Conservation (phyloP, 2,113 vertebrate genomes). For the Tyto alba region DNA sequence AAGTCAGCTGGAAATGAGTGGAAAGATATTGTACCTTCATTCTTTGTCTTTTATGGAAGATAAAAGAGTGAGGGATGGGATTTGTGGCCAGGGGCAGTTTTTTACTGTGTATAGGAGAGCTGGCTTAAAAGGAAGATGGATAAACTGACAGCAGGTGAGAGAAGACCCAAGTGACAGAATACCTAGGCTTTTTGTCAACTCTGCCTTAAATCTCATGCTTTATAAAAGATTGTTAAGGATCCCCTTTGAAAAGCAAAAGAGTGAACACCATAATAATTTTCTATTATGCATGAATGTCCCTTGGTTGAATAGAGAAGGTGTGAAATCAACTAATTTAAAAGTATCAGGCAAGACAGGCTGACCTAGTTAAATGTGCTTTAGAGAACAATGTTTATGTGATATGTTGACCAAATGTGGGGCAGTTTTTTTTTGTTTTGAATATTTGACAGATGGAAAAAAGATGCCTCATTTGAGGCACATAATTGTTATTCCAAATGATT, state of each 20-base stretch:
- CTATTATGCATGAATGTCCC: not conserved
- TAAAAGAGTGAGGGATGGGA: not conserved
- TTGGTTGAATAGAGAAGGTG: not conserved
- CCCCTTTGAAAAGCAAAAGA: not conserved
- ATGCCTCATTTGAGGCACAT: not conserved
- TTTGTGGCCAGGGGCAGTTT: not conserved
- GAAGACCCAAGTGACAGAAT: not conserved
- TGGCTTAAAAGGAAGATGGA: not conserved
- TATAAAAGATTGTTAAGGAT: not conserved
- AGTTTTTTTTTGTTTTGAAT: not conserved
- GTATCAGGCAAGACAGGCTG: not conserved
- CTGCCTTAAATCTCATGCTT: not conserved
- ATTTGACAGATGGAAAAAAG: conserved; percentile 36
- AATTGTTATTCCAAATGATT: conserved; percentile 34
- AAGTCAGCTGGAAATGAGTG: not conserved
- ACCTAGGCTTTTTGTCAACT: not conserved
- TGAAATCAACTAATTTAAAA: not conserved
- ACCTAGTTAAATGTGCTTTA: not conserved
- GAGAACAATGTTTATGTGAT: not conserved
- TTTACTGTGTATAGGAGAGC: not conserved
- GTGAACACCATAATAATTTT: not conserved
- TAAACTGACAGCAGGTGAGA: not conserved
- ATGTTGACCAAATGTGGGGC: not conserved
- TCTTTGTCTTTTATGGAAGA: not conserved
- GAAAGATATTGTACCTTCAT: not conserved